Evolutionary conservation across 2,888 invertebrate species (phyloP).

Genomic region (Drosophila niveifrons): DNA sequence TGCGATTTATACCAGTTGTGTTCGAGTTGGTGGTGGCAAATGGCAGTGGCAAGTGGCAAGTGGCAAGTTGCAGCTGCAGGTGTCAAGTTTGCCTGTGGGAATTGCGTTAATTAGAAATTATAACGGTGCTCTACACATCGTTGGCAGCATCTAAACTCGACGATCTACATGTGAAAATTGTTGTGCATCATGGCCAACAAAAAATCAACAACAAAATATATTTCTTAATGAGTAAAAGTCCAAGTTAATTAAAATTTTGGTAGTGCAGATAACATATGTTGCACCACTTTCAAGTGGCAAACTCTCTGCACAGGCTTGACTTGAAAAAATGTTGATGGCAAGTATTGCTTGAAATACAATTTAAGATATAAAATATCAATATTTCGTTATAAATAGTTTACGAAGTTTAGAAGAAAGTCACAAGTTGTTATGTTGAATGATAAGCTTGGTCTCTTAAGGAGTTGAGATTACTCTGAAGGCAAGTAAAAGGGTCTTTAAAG

Average conservation of each 20-base stretch:
- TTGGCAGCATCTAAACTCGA: constrained; percentile 45
- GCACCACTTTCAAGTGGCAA: too few species aligned
- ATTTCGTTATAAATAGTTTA: too few species aligned
- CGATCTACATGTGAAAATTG: constrained; percentile 24
- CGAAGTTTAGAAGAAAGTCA: too few species aligned
- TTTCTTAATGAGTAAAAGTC: neutral
- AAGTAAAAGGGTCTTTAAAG: too few species aligned
- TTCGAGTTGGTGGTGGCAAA: constrained; percentile 24
- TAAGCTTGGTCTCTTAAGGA: too few species aligned
- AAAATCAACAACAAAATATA: neutral
- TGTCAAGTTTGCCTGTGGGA: constrained; percentile 63
- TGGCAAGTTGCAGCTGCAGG: constrained; percentile 42
- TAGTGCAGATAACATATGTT: neutral
- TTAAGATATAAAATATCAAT: too few species aligned
- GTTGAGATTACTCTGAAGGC: too few species aligned
- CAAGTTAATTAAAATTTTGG: neutral
- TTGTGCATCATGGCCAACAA: constrained; percentile 5
- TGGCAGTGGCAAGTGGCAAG: constrained; percentile 26
- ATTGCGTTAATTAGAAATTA: constrained; percentile 69
- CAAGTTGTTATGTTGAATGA: too few species aligned
- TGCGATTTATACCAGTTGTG: constrained; percentile 26
- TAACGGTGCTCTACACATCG: constrained; percentile 60
- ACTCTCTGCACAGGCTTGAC: too few species aligned
- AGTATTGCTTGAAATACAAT: too few species aligned
- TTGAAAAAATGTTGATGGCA: too few species aligned